Conservation (phyloP, 2,888 invertebrate genomes). For the Cryptosula pallasiana region DNA sequence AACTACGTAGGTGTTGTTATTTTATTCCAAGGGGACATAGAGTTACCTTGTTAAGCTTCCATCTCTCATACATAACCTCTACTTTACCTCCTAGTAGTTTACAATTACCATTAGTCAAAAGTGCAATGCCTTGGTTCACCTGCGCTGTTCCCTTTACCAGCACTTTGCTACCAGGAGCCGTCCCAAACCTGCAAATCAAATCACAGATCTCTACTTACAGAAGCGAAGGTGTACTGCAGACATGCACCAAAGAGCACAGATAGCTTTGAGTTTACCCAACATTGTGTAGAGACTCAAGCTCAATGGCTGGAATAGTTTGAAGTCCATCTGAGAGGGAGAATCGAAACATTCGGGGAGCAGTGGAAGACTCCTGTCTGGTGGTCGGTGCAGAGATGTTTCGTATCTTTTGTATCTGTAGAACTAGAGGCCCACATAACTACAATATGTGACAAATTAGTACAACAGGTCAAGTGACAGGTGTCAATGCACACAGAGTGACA, state of each 20-base stretch:
- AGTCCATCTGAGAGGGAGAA: constrained; percentile 80
- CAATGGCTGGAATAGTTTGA: constrained; percentile 70
- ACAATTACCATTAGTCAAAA: constrained; percentile 65
- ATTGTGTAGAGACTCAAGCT: constrained; percentile 66
- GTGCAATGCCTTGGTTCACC: constrained; percentile 68
- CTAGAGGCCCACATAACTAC: constrained; percentile 58
- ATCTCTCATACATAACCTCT: constrained; percentile 74
- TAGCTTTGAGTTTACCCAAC: constrained; percentile 58
- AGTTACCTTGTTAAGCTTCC: constrained; percentile 58
- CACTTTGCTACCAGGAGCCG: constrained; percentile 84
- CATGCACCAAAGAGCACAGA: too few relatives aligned
- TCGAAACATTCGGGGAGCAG: constrained; percentile 76
- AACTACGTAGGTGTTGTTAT: too few relatives aligned
- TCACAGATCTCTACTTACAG: too few relatives aligned
- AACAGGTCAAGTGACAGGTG: too few relatives aligned
- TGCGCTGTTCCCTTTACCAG: constrained; percentile 58
- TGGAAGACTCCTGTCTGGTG: constrained; percentile 68
- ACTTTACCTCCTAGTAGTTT: constrained; percentile 80
- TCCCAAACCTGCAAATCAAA: constrained; percentile 63
- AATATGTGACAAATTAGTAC: too few relatives aligned
- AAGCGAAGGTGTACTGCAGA: too few relatives aligned
- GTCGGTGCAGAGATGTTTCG: constrained; percentile 86
- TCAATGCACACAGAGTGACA: too few relatives aligned
- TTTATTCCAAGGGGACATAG: too few relatives aligned
- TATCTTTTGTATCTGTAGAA: constrained; percentile 81